Conservation (phyloP, 2,113 vertebrate species). For the Labrus mixtus region DNA sequence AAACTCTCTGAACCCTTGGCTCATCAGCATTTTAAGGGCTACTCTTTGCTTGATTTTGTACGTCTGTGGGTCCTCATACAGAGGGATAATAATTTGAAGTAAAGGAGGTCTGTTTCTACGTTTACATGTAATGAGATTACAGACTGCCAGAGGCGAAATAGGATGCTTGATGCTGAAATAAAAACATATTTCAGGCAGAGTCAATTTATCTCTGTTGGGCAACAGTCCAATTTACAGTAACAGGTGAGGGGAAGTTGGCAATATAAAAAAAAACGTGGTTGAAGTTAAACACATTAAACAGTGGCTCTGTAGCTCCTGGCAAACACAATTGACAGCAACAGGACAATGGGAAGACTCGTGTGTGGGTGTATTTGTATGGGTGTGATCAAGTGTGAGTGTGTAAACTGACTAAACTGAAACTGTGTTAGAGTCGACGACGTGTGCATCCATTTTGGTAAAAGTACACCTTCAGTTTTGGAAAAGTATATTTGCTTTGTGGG, state of each 20-base stretch:
- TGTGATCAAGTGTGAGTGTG: constrained; percentile 27
- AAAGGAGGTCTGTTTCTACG: not conserved
- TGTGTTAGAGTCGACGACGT: not conserved
- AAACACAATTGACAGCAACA: constrained; percentile 9
- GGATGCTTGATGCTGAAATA: not conserved
- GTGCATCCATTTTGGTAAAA: not conserved
- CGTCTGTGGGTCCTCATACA: not conserved
- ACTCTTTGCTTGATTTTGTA: not conserved
- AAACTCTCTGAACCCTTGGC: not conserved
- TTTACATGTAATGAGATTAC: not conserved
- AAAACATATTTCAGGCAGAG: not conserved
- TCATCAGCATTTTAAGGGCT: not conserved
- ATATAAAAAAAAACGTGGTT: not conserved
- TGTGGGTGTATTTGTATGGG: constrained; percentile 43
- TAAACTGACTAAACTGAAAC: no score
- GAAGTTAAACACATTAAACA: constrained; percentile 14
- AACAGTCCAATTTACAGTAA: not conserved
- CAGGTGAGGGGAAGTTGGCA: not conserved
- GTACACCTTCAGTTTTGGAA: not conserved
- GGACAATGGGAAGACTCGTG: not conserved
- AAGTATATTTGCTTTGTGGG: constrained; percentile 36
- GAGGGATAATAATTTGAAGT: not conserved
- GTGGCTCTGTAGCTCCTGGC: not conserved
- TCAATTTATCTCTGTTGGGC: not conserved
- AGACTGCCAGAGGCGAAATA: not conserved